Base-by-base conservation (phyloP, 64 coral and sea anemone species). In the Montipora efflorescens region DNA sequence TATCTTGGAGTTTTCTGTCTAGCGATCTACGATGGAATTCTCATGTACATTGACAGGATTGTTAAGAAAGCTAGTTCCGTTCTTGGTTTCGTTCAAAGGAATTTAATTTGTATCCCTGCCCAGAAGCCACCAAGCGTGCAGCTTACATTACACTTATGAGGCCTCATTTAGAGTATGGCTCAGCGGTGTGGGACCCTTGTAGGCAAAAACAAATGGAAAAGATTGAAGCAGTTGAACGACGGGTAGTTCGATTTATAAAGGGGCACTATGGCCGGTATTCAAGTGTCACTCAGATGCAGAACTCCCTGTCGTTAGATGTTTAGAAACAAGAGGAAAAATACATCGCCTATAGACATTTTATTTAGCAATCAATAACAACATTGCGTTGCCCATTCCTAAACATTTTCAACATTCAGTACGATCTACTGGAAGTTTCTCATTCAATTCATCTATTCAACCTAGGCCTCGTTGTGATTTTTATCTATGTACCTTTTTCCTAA, bases 171-270 rank as follows among this genome's bases (percentile, higher is more conserved):
- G 83, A 87, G 23, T 87, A 87, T 71, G 0, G 59, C 20, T 67
- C 83, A 67, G 25, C 66, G 10, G 55, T 3, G 83, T 87, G 83
- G 59, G 83, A 87, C 48, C 83, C 0, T 11, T 87, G 69, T 28
- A 50, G 18, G 52, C 52, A 55, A 55, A 3, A 69, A 46, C 10
- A 87, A 67, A 36, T 36, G 0, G 36, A 36, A 1, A 36, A 36
- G 36, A 36, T 36, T 36, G 36, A 36, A 36, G 36, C 36, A 36
- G 36, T 36, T 36, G 0, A 36, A 36, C 36, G 36, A 2, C 36
- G 36, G 36, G 36, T 36, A 36, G 36, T 2, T 36, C 36, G 36
- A 36, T 36, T 36, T 36, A 36, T 36, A 36, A 2, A 36, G 36
- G 36, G 36, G 36, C 36, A 36, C 36, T 36, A 36, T 36, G 36